Conservation (phyloP, 1,140 invertebrate species). For the Venustaconcha ellipsiformis region DNA sequence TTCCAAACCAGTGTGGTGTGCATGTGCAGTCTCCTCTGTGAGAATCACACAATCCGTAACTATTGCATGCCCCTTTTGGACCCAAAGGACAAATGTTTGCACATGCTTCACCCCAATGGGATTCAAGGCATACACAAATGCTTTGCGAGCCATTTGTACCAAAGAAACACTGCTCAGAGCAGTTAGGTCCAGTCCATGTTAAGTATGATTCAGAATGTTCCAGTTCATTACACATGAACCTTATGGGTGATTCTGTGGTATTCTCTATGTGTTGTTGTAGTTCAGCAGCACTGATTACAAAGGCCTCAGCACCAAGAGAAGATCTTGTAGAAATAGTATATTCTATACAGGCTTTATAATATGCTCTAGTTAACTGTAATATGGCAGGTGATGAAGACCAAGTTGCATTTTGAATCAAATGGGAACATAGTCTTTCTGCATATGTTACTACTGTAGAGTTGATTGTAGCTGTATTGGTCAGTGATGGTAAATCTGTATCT, state of each 20-base stretch:
- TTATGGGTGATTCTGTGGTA: conserved; percentile 10
- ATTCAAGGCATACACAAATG: conserved; percentile 36
- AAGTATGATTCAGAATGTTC: conserved; percentile 17
- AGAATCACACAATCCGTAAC: conserved; percentile 31
- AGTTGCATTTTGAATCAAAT: too few relatives aligned
- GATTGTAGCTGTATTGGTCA: conserved; percentile 13
- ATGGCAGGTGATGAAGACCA: too few relatives aligned
- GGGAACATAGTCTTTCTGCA: too few relatives aligned
- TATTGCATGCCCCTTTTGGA: conserved; percentile 29
- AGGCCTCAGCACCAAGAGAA: conserved; percentile 12
- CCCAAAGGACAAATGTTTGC: conserved; percentile 35
- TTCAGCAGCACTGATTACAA: conserved; percentile 21
- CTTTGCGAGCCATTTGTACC: conserved; percentile 13
- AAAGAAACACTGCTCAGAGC: conserved; percentile 29
- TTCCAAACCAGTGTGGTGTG: conserved; percentile 20
- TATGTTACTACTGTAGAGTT: too few relatives aligned
- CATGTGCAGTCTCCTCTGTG: conserved; percentile 34
- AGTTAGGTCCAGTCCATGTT: conserved; percentile 7
- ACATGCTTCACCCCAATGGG: conserved; percentile 36
- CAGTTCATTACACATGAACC: conserved; percentile 17
- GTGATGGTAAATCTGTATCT: conserved; percentile 8
- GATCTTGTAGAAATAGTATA: conserved; percentile 14
- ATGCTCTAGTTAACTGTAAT: too few relatives aligned
- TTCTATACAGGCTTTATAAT: too few relatives aligned
- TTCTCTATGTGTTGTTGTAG: conserved; percentile 16